phyloP scores from a whole-genome alignment of 2,888 invertebrate species.

The Schizotus pectinicornis region DNA sequence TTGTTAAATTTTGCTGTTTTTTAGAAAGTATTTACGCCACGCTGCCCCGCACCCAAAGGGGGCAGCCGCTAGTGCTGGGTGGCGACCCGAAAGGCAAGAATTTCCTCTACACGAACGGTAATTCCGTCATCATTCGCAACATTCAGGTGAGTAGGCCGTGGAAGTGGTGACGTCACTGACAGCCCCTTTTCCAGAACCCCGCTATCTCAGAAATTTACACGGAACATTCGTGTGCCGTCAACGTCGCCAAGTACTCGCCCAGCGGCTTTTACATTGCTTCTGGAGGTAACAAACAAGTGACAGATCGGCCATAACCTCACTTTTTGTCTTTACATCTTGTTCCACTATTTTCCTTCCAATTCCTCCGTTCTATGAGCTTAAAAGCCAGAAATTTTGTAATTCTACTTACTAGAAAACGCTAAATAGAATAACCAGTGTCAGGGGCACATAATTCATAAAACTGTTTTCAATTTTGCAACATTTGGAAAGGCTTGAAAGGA shows the following conservation, averaged over 20 bases:
- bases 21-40: constrained; percentile 90
- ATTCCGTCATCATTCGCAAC: constrained; percentile 96
- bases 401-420: too few relatives aligned
- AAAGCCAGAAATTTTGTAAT: neutral
- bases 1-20: constrained; percentile 42
- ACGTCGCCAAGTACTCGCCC: constrained; percentile 97
- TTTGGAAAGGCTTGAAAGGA: too few relatives aligned
- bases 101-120: constrained; percentile 96
- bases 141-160: constrained; percentile 72
- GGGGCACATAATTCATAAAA: too few relatives aligned
- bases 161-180: neutral
- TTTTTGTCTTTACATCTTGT: too few relatives aligned
- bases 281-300: constrained; percentile 72
- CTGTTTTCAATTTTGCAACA: too few relatives aligned
- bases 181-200: constrained; percentile 72
- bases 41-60: constrained; percentile 92
- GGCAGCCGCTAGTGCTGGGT: constrained; percentile 92
- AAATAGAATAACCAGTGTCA: too few relatives aligned
- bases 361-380: too few relatives aligned
- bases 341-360: too few relatives aligned
- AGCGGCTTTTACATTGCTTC: constrained; percentile 98
- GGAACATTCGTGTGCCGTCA: constrained; percentile 93
- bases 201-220: constrained; percentile 95
- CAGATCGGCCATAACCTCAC: constrained; percentile 4
- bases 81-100: constrained; percentile 97